Conservation (phyloP, 2,113 vertebrate genomes). For the Oryzias celebensis region DNA sequence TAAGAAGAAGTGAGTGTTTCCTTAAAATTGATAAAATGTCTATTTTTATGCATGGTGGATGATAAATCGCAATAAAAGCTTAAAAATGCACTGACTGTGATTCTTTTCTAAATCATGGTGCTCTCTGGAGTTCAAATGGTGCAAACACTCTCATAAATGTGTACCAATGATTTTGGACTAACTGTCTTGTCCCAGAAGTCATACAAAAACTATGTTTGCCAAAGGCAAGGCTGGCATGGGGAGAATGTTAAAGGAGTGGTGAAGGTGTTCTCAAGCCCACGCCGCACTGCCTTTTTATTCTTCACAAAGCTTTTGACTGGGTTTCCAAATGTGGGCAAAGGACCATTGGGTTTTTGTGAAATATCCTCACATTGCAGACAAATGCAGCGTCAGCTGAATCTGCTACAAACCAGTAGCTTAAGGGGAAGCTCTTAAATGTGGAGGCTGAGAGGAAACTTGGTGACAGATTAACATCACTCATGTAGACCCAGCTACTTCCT, state of each 20-base stretch:
- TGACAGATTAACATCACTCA: conserved; percentile 53
- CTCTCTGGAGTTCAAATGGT: too few species aligned
- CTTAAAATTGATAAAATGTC: too few species aligned
- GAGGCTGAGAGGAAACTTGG: conserved; percentile 56
- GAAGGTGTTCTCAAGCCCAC: conserved; percentile 19
- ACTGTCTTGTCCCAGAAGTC: conserved; percentile 33
- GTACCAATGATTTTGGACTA: conserved; percentile 11
- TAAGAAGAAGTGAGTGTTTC: too few species aligned
- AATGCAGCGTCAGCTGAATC: neutral
- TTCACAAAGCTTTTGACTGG: too few species aligned
- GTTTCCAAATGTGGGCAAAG: neutral
- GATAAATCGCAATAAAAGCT: too few species aligned
- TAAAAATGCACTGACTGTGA: too few species aligned
- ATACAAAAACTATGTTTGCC: conserved; percentile 61
- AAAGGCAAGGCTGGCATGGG: conserved; percentile 62
- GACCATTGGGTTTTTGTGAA: neutral
- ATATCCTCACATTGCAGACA: neutral
- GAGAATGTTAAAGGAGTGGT: conserved; percentile 65
- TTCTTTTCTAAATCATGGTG: too few species aligned
- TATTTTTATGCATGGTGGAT: too few species aligned
- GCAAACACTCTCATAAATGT: neutral
- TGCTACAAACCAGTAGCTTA: neutral
- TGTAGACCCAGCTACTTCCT: conserved; percentile 67
- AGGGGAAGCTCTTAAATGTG: conserved; percentile 10
- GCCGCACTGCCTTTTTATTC: neutral